Percentiles rank a stretch among this genome's conserved stretches.
Conservation (phyloP, 2,888 invertebrate species). For the Hipparchia semele region DNA sequence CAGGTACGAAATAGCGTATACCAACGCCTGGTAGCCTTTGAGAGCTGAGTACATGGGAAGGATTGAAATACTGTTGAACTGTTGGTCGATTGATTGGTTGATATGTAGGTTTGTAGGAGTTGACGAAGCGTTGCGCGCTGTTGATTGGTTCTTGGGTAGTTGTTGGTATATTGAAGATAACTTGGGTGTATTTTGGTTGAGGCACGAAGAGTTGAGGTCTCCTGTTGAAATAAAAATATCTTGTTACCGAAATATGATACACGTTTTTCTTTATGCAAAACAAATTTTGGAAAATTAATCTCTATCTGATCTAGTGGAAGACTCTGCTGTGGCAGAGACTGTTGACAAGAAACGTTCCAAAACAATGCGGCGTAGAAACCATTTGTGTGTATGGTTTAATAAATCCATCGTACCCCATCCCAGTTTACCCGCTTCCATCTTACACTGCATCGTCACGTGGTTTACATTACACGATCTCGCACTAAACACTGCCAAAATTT, state of each 20-base stretch:
- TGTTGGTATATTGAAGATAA: slow-evolving; percentile 55
- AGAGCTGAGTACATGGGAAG: slow-evolving; percentile 64
- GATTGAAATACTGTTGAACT: slow-evolving; percentile 56
- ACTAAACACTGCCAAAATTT: too few relatives aligned
- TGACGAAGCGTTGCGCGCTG: slow-evolving; percentile 73
- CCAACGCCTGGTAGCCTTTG: slow-evolving; percentile 72
- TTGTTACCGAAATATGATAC: not conserved
- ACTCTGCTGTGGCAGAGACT: too few relatives aligned
- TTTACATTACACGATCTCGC: too few relatives aligned
- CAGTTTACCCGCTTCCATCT: too few relatives aligned
- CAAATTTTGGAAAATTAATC: too few relatives aligned
- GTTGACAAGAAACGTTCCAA: too few relatives aligned
- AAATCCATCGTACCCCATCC: too few relatives aligned
- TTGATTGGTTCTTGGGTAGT: slow-evolving; percentile 54
- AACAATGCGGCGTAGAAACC: too few relatives aligned
- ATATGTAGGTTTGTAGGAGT: slow-evolving; percentile 63
- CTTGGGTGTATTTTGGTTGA: slow-evolving; percentile 70
- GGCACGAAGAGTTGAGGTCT: slow-evolving; percentile 70
- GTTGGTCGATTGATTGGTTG: slow-evolving; percentile 53
- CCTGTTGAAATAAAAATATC: slow-evolving; percentile 53
- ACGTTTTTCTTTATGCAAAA: too few relatives aligned
- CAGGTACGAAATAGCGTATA: slow-evolving; percentile 69
- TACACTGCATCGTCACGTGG: too few relatives aligned
- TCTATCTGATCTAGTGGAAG: too few relatives aligned
- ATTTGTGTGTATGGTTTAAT: too few relatives aligned